phyloP scores from a whole-genome alignment of 2,113 vertebrate species.

The Columba livia region DNA sequence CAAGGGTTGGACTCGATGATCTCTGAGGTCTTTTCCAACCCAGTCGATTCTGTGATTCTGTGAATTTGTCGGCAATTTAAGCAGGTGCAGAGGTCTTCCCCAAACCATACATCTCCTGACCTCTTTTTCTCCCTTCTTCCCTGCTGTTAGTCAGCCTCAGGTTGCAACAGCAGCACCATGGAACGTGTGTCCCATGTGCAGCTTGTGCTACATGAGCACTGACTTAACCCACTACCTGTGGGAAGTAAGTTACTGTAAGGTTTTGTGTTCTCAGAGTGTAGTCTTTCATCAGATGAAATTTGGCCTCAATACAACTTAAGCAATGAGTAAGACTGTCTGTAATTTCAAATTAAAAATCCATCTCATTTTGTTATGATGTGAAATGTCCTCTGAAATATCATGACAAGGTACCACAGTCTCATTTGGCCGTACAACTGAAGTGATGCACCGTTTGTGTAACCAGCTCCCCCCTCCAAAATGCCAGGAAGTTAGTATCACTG shows the following conservation, averaged over 20 bases:
- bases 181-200: not conserved
- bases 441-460: not conserved
- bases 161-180: not conserved
- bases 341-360: not conserved
- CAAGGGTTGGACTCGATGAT: too few relatives aligned
- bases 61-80: not conserved
- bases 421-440: not conserved
- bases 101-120: not conserved
- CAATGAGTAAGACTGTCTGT: not conserved
- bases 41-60: too few relatives aligned
- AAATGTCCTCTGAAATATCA: not conserved
- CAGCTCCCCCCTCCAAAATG: not conserved
- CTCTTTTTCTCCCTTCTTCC: not conserved
- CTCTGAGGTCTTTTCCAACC: too few relatives aligned
- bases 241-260: fast-evolving
- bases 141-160: too few relatives aligned
- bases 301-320: not conserved
- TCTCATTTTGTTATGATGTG: not conserved
- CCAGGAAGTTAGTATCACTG: not conserved
- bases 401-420: too few relatives aligned
- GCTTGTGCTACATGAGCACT: not conserved
- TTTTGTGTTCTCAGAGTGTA: not conserved
- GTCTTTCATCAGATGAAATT: not conserved
- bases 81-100: not conserved
- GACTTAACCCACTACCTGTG: not conserved